Evolutionary conservation across 2,888 invertebrate species (phyloP).

Genomic region (Myathropa florea): DNA sequence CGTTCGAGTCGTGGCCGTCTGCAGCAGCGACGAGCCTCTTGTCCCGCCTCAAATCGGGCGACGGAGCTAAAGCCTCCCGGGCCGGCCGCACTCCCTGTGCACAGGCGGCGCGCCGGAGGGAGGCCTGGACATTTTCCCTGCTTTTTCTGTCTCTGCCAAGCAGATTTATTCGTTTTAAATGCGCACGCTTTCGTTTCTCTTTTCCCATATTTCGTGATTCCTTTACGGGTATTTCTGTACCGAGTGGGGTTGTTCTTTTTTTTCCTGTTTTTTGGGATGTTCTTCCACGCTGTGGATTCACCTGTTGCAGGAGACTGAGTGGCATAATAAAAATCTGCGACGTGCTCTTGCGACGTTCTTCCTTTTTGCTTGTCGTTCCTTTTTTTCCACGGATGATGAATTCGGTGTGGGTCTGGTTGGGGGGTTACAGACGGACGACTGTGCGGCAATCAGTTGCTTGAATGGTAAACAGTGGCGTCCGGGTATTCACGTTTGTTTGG

Average conservation of each 20-base stretch:
- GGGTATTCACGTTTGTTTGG: neutral
- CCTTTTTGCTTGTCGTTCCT: neutral
- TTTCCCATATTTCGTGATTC: slow-evolving; percentile 22
- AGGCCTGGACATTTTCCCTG: neutral
- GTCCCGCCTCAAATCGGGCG: slow-evolving; percentile 40
- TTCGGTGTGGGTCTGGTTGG: too few relatives aligned
- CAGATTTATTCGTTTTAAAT: slow-evolving; percentile 59
- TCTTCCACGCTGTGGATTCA: slow-evolving; percentile 40
- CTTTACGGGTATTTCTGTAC: neutral
- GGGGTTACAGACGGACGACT: slow-evolving; percentile 11
- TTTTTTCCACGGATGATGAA: slow-evolving; percentile 25
- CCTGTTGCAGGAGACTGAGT: slow-evolving; percentile 66
- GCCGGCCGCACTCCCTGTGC: slow-evolving; percentile 11
- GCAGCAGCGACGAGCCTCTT: slow-evolving; percentile 37
- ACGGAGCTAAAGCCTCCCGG: too few relatives aligned
- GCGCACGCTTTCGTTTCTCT: slow-evolving; percentile 56
- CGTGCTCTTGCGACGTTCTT: slow-evolving; percentile 25
- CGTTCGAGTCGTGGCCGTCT: slow-evolving; percentile 5
- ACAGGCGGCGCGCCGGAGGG: too few relatives aligned
- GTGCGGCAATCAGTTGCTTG: slow-evolving; percentile 17
- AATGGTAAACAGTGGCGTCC: slow-evolving; percentile 41
- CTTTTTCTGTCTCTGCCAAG: slow-evolving; percentile 8
- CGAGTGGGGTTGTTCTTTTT: slow-evolving; percentile 14
- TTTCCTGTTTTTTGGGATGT: neutral
- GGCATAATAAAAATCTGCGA: slow-evolving; percentile 55